A percentile compares a stretch with the other conserved stretches of the same genome.
Conservation (phyloP, 2,888 invertebrate species). For the Odontothrips loti region DNA sequence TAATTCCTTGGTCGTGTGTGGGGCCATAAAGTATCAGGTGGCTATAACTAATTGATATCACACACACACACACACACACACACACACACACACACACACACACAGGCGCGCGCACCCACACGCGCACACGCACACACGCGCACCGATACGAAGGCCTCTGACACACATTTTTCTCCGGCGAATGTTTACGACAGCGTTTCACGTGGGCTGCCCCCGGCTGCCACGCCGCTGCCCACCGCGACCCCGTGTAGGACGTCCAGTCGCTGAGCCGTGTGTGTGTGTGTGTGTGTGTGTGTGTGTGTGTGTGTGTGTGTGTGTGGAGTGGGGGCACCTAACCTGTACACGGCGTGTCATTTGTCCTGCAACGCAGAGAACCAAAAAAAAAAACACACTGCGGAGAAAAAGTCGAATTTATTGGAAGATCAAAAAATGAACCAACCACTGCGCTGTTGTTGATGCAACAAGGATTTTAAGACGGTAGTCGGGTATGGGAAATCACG, state of each 20-base stretch:
- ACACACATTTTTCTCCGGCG: conserved; percentile 26
- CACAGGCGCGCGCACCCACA: no score
- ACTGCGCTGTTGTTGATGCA: no score
- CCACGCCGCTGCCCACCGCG: no score
- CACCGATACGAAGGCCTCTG: background rate
- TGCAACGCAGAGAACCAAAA: background rate
- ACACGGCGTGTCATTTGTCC: conserved; percentile 1
- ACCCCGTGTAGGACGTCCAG: no score
- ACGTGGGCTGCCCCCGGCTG: background rate
- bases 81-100: background rate
- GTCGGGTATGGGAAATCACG: no score
- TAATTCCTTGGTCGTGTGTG: background rate
- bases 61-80: background rate
- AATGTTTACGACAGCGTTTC: conserved; percentile 11
- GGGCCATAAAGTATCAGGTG: conserved; percentile 20
- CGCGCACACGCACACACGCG: background rate
- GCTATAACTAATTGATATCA: conserved; percentile 27
- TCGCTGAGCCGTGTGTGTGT: no score
- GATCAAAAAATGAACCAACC: no score
- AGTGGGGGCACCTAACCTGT: background rate
- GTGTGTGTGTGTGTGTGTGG: no score
- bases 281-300: no score
- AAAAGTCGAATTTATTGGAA: background rate
- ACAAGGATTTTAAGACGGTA: no score
- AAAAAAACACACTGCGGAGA: background rate